Evolutionary conservation across 2,888 invertebrate genomes (phyloP).

Genomic region (Gari tellinella): DNA sequence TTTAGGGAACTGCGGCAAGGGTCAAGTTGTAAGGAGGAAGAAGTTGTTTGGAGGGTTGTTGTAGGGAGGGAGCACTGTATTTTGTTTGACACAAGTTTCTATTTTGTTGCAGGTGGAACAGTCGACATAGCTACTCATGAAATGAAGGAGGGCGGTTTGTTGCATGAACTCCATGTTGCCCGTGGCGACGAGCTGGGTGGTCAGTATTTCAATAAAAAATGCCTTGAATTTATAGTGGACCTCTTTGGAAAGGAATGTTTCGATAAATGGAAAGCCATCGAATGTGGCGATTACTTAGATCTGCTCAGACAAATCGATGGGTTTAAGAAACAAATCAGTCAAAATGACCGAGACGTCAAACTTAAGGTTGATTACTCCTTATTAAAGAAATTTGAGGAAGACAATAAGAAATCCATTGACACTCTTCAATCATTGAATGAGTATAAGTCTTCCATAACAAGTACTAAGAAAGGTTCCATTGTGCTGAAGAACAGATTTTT

Average conservation of each 20-base stretch:
- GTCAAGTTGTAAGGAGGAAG: too few relatives aligned
- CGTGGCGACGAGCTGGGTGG: constrained; percentile 18
- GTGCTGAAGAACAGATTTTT: constrained; percentile 8
- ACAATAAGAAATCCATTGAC: background rate
- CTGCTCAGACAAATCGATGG: constrained; percentile 21
- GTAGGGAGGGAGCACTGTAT: too few relatives aligned
- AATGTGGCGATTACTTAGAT: constrained; percentile 11
- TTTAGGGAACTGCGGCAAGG: too few relatives aligned
- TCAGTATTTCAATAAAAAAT: constrained; percentile 14
- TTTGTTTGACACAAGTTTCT: too few relatives aligned
- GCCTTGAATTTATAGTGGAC: constrained; percentile 7
- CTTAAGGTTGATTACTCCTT: constrained; percentile 11
- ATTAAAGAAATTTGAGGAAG: constrained; percentile 1
- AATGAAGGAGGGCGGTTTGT: background rate
- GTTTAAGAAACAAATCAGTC: constrained; percentile 7
- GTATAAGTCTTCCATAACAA: background rate
- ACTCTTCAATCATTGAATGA: background rate
- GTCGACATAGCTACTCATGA: constrained; percentile 25
- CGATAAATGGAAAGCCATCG: constrained; percentile 1
- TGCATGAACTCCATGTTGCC: constrained; percentile 18
- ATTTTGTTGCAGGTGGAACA: constrained; percentile 20
- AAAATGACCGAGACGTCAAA: constrained; percentile 1
- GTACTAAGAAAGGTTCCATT: background rate
- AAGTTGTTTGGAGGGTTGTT: too few relatives aligned
- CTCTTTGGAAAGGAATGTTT: constrained; percentile 8